These are phyloP conservation scores for Dendronephthya gigantea DNA, from an alignment of 64 coral and sea anemone species.

Conservation along the genomic window DNA sequence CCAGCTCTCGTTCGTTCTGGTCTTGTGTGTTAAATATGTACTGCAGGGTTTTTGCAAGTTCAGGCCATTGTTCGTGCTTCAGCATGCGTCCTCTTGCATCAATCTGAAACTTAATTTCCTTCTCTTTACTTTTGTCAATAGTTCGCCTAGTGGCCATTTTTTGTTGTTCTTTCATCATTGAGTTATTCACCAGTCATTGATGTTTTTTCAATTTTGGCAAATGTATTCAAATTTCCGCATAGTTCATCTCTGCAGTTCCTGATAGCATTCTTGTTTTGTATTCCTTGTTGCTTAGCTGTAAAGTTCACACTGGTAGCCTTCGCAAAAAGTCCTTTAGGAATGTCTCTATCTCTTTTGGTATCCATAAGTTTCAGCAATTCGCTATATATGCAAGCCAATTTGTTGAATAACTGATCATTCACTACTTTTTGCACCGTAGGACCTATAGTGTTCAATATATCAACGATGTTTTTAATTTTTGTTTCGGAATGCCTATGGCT, in stretches of 20 bases:
- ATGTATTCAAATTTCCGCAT: background rate
- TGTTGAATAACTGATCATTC: too few relatives aligned
- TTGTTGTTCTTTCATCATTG: background rate
- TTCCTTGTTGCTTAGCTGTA: background rate
- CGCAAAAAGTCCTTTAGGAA: background rate
- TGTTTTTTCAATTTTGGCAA: background rate
- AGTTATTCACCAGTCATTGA: background rate
- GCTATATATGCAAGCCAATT: background rate
- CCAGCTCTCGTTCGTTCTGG: background rate
- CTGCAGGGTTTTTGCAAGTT: background rate
- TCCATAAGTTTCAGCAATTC: background rate
- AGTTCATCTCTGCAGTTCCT: background rate
- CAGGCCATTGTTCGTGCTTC: background rate
- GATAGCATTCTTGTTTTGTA: background rate
- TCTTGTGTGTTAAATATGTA: background rate
- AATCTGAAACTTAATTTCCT: background rate
- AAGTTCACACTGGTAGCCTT: background rate
- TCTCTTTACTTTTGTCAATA: background rate
- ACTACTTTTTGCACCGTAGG: too few relatives aligned
- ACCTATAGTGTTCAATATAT: background rate
- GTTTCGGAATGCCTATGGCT: background rate
- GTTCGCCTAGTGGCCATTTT: background rate
- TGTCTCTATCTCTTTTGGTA: background rate
- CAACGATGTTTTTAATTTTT: background rate
- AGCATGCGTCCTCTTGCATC: background rate